Base-by-base conservation (phyloP, 2,888 invertebrate species). In the Tachystola acroxantha region DNA sequence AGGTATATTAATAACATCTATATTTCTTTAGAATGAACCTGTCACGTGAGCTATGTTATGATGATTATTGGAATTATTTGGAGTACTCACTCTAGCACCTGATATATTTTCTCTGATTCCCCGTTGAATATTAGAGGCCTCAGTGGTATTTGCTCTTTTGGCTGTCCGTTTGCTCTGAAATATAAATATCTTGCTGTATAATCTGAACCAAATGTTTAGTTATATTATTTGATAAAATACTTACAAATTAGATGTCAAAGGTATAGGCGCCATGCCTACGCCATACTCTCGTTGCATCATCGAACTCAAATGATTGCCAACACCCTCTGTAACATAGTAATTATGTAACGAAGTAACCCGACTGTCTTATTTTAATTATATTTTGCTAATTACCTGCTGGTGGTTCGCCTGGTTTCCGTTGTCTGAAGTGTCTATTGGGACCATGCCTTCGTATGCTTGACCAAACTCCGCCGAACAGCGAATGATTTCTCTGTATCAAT, bases 401-500 rank as follows among this genome's bases (percentile, higher is more conserved):
- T 11, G 57, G 47, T 20, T 85, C 84, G 0, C 70, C 75, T 19
- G 63, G 77, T 53, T 80, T 81, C 32, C 77, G 55, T 46, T 69
- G 74, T 46, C 72, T 66, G 39, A 82, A 76, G 43, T 81, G 63
- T 46, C 73, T 71, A 46, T 85, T 84, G 6, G 88, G 87, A 3
- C 90, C 91, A 55, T 93, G 94, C 42, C 94, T 90, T 62, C 95
- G 89, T 89, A 97, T 94, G 43, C 96, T 96, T 6, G 96, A 96
- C 96, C 97, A 97, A 19, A 98, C 96, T 60, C 94, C 96, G 37
- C 98, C 98, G 67, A 98, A 98, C 34, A 98, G 87, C 32, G 96
- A 96, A 77, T 98, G 98, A 74, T 98, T 97, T 69, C 98, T 92
- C 97, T 98, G 89, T 34, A 9, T 39, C 37, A 31, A 20, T 10